Evolutionary conservation across 2,113 vertebrate species (phyloP).

Genomic region (Heptranchias perlo): DNA sequence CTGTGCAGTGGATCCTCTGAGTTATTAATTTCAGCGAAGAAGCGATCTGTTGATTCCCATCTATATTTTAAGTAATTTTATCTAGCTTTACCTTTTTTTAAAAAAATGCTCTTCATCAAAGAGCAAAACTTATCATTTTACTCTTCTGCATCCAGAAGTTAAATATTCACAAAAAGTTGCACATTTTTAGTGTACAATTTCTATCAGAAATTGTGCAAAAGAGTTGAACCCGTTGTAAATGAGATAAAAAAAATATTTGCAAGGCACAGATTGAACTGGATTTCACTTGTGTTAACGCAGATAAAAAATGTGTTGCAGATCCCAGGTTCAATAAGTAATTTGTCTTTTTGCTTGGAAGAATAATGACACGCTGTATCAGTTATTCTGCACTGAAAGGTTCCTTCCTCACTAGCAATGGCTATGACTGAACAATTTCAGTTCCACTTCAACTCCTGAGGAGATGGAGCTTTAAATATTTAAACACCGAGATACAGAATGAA

Average conservation of each 20-base stretch:
- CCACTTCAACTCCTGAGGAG: slow-evolving; percentile 42
- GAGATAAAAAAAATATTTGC: slow-evolving; percentile 15
- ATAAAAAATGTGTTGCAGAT: slow-evolving; percentile 1
- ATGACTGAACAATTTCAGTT: slow-evolving; percentile 42
- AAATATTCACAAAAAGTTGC: slow-evolving; percentile 5
- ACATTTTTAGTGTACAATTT: background rate
- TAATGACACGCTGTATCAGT: slow-evolving; percentile 40
- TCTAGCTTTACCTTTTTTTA: background rate
- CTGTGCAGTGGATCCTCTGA: background rate
- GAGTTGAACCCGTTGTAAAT: slow-evolving; percentile 14
- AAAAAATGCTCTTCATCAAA: background rate
- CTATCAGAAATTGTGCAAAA: slow-evolving; percentile 9
- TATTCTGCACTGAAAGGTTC: slow-evolving; percentile 11
- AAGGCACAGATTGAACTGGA: background rate
- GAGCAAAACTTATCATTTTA: background rate
- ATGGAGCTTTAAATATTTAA: slow-evolving; percentile 56
- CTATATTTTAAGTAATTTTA: background rate
- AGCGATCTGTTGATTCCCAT: background rate
- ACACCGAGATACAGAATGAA: slow-evolving; percentile 41
- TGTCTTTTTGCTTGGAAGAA: slow-evolving; percentile 42
- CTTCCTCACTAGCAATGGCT: slow-evolving; percentile 36
- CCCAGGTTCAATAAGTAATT: slow-evolving; percentile 45
- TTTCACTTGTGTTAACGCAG: slow-evolving; percentile 25
- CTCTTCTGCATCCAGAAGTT: background rate
- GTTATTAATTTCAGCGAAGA: background rate